Percentiles rank a stretch among this genome's conserved stretches.
Evolutionary conservation across 2,888 invertebrate genomes (phyloP).

Genomic region (Luperina nickerlii): DNA sequence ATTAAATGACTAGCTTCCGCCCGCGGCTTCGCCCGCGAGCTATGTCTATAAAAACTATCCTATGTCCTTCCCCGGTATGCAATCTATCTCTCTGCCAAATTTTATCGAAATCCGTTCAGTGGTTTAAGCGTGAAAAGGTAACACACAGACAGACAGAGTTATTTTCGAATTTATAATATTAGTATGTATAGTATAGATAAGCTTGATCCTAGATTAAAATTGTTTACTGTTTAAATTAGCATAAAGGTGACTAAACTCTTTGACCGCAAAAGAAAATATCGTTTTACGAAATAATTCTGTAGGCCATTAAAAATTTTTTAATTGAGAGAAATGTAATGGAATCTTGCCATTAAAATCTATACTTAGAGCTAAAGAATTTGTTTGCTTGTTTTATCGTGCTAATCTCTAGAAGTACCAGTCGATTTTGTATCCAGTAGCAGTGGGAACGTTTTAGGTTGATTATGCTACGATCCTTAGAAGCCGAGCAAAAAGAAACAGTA

Average conservation of each 20-base stretch:
- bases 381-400: not conserved
- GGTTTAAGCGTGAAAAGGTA: too few relatives aligned
- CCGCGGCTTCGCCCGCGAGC: too few relatives aligned
- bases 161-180: not conserved
- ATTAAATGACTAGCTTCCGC: too few relatives aligned
- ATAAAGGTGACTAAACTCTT: conserved; percentile 50
- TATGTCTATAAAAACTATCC: too few relatives aligned
- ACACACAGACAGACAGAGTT: too few relatives aligned
- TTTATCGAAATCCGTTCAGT: too few relatives aligned
- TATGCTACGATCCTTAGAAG: too few relatives aligned
- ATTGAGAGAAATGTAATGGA: conserved; percentile 24
- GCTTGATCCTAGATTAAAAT: conserved; percentile 25
- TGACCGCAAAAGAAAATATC: conserved; percentile 35
- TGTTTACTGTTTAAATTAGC: conserved; percentile 18
- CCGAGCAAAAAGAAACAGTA: not conserved
- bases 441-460: too few relatives aligned
- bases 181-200: not conserved
- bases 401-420: not conserved
- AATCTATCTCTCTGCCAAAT: too few relatives aligned
- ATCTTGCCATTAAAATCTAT: conserved; percentile 14
- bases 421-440: not conserved
- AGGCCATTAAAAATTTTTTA: conserved; percentile 15
- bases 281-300: conserved; percentile 19
- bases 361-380: not conserved
- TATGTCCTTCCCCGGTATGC: too few relatives aligned